Percentiles rank a stretch among this genome's conserved stretches.
Evolutionary conservation across 2,113 vertebrate species (phyloP).

Genomic region (Prionailurus bengalensis): DNA sequence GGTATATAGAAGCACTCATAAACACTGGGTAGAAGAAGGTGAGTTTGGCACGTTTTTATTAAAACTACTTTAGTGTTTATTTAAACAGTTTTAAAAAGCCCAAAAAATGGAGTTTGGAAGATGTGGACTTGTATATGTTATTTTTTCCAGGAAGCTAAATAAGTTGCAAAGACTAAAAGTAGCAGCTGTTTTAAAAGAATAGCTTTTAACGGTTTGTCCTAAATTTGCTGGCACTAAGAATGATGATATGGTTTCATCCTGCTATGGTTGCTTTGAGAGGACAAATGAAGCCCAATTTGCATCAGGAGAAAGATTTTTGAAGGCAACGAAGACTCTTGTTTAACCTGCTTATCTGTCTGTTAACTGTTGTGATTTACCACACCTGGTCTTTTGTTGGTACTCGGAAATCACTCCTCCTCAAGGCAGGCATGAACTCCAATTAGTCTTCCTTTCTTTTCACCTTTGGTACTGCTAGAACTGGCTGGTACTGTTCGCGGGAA

Average conservation of each 20-base stretch:
- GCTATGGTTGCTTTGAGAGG: not conserved
- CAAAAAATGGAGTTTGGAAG: slow-evolving; percentile 18
- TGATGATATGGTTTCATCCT: slow-evolving; percentile 22
- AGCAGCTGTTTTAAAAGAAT: slow-evolving; percentile 53
- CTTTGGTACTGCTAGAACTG: not conserved
- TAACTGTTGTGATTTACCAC: not conserved
- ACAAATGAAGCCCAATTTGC: not conserved
- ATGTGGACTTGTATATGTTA: not conserved
- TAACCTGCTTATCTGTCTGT: slow-evolving; percentile 20
- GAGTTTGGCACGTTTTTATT: not conserved
- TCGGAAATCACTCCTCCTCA: not conserved
- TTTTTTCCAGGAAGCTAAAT: slow-evolving; percentile 58
- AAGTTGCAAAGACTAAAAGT: not conserved
- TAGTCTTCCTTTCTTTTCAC: not conserved
- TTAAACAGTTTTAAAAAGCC: not conserved
- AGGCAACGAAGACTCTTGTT: not conserved
- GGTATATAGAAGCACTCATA: not conserved
- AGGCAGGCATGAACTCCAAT: not conserved
- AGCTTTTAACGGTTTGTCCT: not conserved
- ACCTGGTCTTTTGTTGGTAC: not conserved
- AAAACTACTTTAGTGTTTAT: slow-evolving; percentile 5
- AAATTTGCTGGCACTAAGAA: slow-evolving; percentile 41
- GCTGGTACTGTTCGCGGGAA: not conserved
- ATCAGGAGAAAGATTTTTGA: not conserved
- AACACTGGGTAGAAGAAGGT: not conserved